Evolutionary conservation across 1,140 invertebrate species (phyloP), one percentile per base, ranked within the genome.

Genomic region (Theocolax elegans): DNA sequence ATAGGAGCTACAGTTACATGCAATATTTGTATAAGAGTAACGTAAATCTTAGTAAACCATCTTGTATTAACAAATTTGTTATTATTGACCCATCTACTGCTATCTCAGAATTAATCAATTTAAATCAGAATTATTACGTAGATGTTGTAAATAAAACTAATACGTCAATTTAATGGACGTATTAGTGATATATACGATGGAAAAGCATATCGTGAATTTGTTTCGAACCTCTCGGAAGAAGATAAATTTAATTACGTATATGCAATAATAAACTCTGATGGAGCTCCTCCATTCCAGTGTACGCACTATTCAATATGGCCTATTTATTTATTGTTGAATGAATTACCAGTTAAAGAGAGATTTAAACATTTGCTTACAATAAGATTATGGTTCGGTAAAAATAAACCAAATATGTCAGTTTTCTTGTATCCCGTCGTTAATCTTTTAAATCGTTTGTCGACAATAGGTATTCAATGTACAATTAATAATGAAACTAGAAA

Each of bases 351-450:
- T n/a, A 2, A 29, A 31, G 53, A 56, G 2, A 56, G 53, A n/a
- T 29, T 31, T 8, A 56, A 56, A 9, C 6, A 31, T 56, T n/a
- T 56, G 15, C 29, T 56, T n/a, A n/a, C 53, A 8, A 21, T 15
- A 8, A n/a, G 10, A 15, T 8, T 56, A 8, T 56, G 29, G 25
- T 56, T 56, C 13, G 21, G 13, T 8, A 27, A 19, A 31, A 56
- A 31, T 4, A 56, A 56, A 31, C 53, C 53, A 58, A 68, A 71
- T 44, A 51, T 40, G 48, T 54, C 35, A 48, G 15, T 38, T 23
- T 15, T 67, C 42, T 51, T 59, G 35, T 17, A 49, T 54, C 46
- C 25, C 27, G 15, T 21, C 27, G 53, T 48, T 23, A 6, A 17
- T 2, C 13, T 15, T n/a, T 51, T 65, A 17, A 51, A 7, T 21